Base-by-base conservation (phyloP, 2,888 invertebrate genomes). In the Leptodirus hochenwartii region DNA sequence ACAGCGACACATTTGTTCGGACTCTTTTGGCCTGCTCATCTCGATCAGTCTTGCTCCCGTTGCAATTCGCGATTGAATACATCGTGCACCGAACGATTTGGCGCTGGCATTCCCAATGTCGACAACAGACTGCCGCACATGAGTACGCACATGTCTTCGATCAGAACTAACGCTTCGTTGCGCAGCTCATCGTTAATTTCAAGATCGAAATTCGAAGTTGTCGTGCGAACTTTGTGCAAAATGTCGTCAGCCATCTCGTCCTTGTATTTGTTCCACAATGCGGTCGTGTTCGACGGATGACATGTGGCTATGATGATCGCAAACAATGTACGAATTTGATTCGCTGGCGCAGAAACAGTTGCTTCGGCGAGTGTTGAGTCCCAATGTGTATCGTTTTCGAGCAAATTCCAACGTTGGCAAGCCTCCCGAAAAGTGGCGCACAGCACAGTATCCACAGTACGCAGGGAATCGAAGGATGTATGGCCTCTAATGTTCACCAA, bases 161-260 rank as follows among this genome's bases (percentile, higher is more conserved):
- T 43, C 35, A 35, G 34, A 36, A 45, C 41, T 38, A 45, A 41
- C 39, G 42, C 41, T 37, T 41, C 38, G 38, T 46, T 44, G 36
- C 41, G 42, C 35, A 45, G 40, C 12, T 28, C 36, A 25, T 29
- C 34, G 22, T 6, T 8, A 20, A 8, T 8, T n/a, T 20, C 8
- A 8, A 20, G 8, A 20, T 20, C 20, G 8, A 20, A n/a, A n/a
- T n/a, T n/a, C 8, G 20, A 13, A 24, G 22, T 30, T 17, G 9
- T n/a, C 15, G 23, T n/a, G 16, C 31, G 34, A 6, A 13, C 6
- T 22, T 10, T 32, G 25, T 33, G 35, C 13, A 35, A 27, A 14
- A 35, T 34, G 11, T 35, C 25, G 15, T 33, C 25, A 9, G 12
- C 14, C 30, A 33, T 33, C 11, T 16, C 11, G 4, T 33, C 25